These are phyloP conservation scores for Tanytarsus gracilentus DNA, from an alignment of 2,888 invertebrate species.

Conservation along the genomic window DNA sequence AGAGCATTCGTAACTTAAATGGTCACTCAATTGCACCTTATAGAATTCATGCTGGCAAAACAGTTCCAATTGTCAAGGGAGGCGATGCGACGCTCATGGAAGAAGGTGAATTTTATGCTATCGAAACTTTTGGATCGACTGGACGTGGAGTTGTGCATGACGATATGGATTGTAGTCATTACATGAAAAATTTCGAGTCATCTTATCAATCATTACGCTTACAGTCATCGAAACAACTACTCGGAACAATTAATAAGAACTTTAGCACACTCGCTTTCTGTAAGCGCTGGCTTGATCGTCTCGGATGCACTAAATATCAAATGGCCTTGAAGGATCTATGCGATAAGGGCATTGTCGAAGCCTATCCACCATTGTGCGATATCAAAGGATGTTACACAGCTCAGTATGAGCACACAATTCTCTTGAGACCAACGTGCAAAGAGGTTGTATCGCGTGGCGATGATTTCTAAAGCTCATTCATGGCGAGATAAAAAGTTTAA, in stretches of 20 bases:
- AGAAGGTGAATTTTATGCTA: conserved; percentile 98
- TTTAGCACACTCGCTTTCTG: conserved; percentile 98
- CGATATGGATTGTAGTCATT: conserved; percentile 98
- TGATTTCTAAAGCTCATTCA: conserved; percentile 92
- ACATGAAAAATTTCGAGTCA: conserved; percentile 97
- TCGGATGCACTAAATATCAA: conserved; percentile 93
- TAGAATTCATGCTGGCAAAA: conserved; percentile 93
- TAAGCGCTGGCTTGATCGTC: conserved; percentile 95
- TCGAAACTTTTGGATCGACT: conserved; percentile 98
- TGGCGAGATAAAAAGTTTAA: too few species aligned
- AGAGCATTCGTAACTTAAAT: conserved; percentile 95
- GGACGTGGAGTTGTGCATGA: conserved; percentile 92
- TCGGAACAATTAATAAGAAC: conserved; percentile 90
- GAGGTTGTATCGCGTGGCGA: conserved; percentile 95
- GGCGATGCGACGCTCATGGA: conserved; percentile 98
- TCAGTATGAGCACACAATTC: conserved; percentile 97
- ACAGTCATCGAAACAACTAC: conserved; percentile 83
- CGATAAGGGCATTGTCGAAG: conserved; percentile 95
- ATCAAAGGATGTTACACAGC: conserved; percentile 97
- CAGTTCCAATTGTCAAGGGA: conserved; percentile 98
- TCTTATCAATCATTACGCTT: conserved; percentile 85
- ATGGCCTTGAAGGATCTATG: conserved; percentile 98
- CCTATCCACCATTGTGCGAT: conserved; percentile 97
- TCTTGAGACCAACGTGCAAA: conserved; percentile 95
- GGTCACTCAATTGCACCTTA: conserved; percentile 99